Evolutionary conservation across 2,797 vertebrate species (phyloP), one percentile per base, ranked within the genome.

Genomic region (Danionella dracula): DNA sequence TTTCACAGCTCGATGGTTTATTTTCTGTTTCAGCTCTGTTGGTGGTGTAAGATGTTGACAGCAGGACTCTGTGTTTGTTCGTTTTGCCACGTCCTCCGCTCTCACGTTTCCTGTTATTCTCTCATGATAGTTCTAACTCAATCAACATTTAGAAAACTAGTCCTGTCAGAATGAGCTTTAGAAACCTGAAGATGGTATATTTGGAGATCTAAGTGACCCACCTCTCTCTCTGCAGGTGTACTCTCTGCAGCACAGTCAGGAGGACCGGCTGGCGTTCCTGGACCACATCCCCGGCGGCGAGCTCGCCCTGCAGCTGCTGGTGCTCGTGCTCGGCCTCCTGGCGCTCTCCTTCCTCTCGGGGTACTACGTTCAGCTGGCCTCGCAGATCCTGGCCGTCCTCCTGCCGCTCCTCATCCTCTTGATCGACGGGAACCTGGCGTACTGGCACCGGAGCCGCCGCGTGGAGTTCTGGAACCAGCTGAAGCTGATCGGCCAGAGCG

Each of bases 381-480:
- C 95, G 0, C 94, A 98, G 88, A 89, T 96, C 76, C 85, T 98
- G 78, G 91, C 95, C 0, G 87, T 91, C 41, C 77, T 91, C 53
- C 88, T 98, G 46, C 96, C 96, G 0, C 82, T 91, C 0, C 84
- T 94, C 19, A 79, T 95, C 71, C 91, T 99, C 9, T 84, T 98
- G 69, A 90, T 96, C 2, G 95, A 98, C 1, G 94, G 94, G 20
- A 99, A 99, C 68, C 41, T 98, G 1, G 78, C 86, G 45, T 98
- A 95, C 66, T 99, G 95, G 96, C 93, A 99, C 75, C 41, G 78
- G 58, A 81, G 68, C 0, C 86, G 92, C 1, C 89, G 87, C 0
- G 93, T 99, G 19, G 96, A 99, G 85, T 98, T 98, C 83, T 99
- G 96, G 96, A 97, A 95, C 86, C 96, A 98, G 85, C 91, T 98